Percentiles rank a stretch among this genome's conserved stretches.
Evolutionary conservation across 2,797 vertebrate genomes (phyloP).

Genomic region (Dallia pectoralis): DNA sequence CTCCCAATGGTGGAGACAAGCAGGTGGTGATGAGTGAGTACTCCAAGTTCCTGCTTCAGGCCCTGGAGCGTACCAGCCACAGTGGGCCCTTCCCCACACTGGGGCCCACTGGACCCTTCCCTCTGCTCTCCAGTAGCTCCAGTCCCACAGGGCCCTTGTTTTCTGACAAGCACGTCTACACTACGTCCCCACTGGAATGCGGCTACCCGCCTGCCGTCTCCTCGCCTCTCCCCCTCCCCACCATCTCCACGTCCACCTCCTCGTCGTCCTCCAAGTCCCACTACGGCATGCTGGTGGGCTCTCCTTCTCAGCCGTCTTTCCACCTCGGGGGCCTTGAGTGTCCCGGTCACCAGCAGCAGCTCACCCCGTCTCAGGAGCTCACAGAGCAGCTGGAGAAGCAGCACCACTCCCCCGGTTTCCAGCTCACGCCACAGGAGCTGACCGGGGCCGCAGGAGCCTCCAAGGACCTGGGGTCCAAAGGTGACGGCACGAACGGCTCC

Average conservation of each 20-base stretch:
- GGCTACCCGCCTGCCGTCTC: slow-evolving; percentile 90
- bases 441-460: slow-evolving; percentile 68
- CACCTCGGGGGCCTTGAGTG: slow-evolving; percentile 90
- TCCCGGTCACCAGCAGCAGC: slow-evolving; percentile 92
- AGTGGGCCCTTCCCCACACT: slow-evolving; percentile 87
- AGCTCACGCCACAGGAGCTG: slow-evolving; percentile 89
- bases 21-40: slow-evolving; percentile 94
- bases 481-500: slow-evolving; percentile 69
- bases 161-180: slow-evolving; percentile 94
- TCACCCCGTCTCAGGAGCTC: slow-evolving; percentile 98
- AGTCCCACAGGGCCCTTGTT: slow-evolving; percentile 89
- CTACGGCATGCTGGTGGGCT: slow-evolving; percentile 92
- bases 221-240: slow-evolving; percentile 88
- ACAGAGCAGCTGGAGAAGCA: slow-evolving; percentile 96
- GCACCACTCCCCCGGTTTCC: slow-evolving; percentile 86
- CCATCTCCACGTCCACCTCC: slow-evolving; percentile 69
- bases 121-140: slow-evolving; percentile 88
- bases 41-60: slow-evolving; percentile 98
- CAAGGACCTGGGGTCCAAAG: slow-evolving; percentile 88
- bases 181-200: slow-evolving; percentile 91
- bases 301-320: slow-evolving; percentile 88
- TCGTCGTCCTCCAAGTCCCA: slow-evolving; percentile 91
- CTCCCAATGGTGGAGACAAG: slow-evolving; percentile 88
- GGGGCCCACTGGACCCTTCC: slow-evolving; percentile 88
- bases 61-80: slow-evolving; percentile 96